phyloP scores from a whole-genome alignment of 2,888 invertebrate genomes.

The Scaptomyza reducta region DNA sequence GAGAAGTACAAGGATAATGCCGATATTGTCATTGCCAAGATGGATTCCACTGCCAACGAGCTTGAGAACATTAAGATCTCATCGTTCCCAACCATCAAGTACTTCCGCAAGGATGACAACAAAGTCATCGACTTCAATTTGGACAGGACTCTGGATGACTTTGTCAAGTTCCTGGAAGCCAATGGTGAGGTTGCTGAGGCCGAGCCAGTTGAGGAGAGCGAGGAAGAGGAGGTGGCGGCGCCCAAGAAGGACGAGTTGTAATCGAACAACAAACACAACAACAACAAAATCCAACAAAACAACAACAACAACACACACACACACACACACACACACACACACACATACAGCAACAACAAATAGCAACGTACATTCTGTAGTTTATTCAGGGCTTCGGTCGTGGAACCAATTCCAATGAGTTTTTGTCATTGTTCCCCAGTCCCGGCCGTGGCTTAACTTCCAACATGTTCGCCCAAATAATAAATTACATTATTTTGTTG shows the following conservation, averaged over 20 bases:
- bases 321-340: slow-evolving; percentile 40
- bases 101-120: slow-evolving; percentile 96
- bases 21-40: slow-evolving; percentile 97
- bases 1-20: slow-evolving; percentile 95
- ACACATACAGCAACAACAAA: slow-evolving; percentile 48
- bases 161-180: slow-evolving; percentile 96
- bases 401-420: slow-evolving; percentile 61
- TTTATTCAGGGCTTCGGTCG: slow-evolving; percentile 62
- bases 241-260: slow-evolving; percentile 84
- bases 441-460: slow-evolving; percentile 45
- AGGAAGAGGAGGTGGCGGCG: slow-evolving; percentile 80
- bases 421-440: slow-evolving; percentile 59
- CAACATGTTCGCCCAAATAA: slow-evolving; percentile 34
- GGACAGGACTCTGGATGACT: slow-evolving; percentile 96
- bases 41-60: slow-evolving; percentile 99
- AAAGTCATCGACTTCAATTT: slow-evolving; percentile 96
- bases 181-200: slow-evolving; percentile 91
- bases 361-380: slow-evolving; percentile 79
- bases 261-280: slow-evolving; percentile 60
- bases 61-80: slow-evolving; percentile 97
- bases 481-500: slow-evolving; percentile 46
- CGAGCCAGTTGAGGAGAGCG: slow-evolving; percentile 75
- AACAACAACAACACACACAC: slow-evolving; percentile 55
- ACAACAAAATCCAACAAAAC: slow-evolving; percentile 53
- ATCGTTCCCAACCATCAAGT: slow-evolving; percentile 97